Percentiles rank a stretch among this genome's conserved stretches.
Conservation (phyloP, 1,140 invertebrate genomes). For the Lepeophtheirus salmonis region DNA sequence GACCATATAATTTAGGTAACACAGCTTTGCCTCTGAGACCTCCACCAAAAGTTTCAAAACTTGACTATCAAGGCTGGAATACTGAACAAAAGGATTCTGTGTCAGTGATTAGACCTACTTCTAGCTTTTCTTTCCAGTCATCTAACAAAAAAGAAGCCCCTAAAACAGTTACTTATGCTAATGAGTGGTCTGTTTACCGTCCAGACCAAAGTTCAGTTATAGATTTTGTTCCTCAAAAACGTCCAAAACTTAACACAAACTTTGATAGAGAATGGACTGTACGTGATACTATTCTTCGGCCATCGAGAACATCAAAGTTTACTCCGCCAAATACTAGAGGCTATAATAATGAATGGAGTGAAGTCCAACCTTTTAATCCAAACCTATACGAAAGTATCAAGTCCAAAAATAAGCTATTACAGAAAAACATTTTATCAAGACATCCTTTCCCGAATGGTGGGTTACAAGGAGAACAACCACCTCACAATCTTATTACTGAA, state of each 20-base stretch:
- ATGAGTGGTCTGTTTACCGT: conserved; percentile 15
- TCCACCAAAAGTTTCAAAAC: background rate
- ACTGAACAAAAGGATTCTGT: conserved; percentile 8
- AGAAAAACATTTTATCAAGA: no score
- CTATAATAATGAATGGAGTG: background rate
- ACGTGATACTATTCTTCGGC: background rate
- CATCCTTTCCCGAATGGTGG: no score
- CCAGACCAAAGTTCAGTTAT: background rate
- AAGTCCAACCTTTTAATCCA: background rate
- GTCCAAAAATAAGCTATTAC: no score
- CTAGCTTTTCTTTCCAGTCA: background rate
- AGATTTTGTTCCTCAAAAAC: conserved; percentile 1
- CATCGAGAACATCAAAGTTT: background rate
- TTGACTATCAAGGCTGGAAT: conserved; percentile 17
- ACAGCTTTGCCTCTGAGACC: background rate
- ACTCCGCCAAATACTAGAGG: background rate
- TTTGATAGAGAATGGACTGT: conserved; percentile 14
- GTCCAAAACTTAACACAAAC: conserved; percentile 3
- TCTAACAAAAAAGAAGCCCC: conserved; percentile 10
- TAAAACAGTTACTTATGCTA: conserved; percentile 17
- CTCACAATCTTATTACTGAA: no score
- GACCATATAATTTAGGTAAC: background rate
- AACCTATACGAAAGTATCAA: background rate
- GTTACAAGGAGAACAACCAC: no score
- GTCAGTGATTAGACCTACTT: background rate